A percentile compares a stretch with the other conserved stretches of the same genome.
These are phyloP conservation scores for Dyspetes luteomarginatus DNA, from an alignment of 2,888 invertebrate genomes.

Conservation along the genomic window DNA sequence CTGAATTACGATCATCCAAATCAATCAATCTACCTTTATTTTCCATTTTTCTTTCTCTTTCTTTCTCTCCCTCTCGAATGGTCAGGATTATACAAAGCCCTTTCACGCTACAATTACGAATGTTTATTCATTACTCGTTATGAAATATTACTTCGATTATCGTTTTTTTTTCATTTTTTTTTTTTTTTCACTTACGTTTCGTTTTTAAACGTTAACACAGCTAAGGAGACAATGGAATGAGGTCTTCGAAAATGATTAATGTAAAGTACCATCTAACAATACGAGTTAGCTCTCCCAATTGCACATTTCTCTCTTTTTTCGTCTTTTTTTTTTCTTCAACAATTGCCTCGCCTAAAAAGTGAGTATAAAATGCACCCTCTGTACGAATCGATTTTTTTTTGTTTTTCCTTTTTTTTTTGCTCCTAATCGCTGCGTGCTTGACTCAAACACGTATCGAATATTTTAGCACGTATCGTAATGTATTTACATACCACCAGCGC, in stretches of 20 bases:
- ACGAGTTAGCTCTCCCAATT: constrained; percentile 42
- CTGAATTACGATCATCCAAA: constrained; percentile 39
- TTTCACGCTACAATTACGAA: constrained; percentile 56
- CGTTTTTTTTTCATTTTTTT: constrained; percentile 32
- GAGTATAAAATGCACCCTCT: constrained; percentile 60
- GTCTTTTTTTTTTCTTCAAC: constrained; percentile 41
- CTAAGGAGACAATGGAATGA: constrained; percentile 75
- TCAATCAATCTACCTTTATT: constrained; percentile 36
- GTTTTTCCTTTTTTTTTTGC: constrained; percentile 13
- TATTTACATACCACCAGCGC: constrained; percentile 25
- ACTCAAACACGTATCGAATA: constrained; percentile 23
- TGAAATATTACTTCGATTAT: constrained; percentile 63
- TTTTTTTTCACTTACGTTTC: constrained; percentile 35
- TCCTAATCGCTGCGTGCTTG: constrained; percentile 12
- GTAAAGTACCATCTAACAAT: constrained; percentile 65
- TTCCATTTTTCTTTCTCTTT: not conserved
- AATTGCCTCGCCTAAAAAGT: constrained; percentile 57
- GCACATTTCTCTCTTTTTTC: constrained; percentile 17
- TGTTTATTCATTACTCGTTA: constrained; percentile 55
- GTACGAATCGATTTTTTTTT: constrained; percentile 49
- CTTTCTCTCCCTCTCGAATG: constrained; percentile 39
- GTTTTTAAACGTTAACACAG: constrained; percentile 68
- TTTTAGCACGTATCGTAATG: constrained; percentile 33
- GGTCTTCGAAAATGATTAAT: constrained; percentile 65
- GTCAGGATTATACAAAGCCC: constrained; percentile 52